Base-by-base conservation (phyloP, 2,797 vertebrate species). In the Enteromius treurensis region DNA sequence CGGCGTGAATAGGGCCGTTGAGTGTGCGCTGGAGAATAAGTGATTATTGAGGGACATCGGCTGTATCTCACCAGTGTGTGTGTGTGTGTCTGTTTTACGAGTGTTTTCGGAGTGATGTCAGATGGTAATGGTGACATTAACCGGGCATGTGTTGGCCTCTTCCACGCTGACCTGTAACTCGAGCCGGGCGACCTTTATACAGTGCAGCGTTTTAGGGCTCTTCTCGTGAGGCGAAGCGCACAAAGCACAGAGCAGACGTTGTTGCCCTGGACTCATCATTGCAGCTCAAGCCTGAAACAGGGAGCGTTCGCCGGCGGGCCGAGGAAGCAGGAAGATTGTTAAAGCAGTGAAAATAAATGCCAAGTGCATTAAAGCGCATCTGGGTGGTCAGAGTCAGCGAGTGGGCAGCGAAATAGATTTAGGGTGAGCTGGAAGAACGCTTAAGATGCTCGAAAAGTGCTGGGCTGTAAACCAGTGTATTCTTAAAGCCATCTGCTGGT, bases 21-120 rank as follows among this genome's bases (percentile, higher is more conserved):
- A 82, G 55, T 51, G 84, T 81, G 71, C 26, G 73, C 42, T 45
- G 86, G 21, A 64, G 86, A 81, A 84, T 70, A 84, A 82, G 84
- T 68, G 75, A 49, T 79, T 65, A 49, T 87, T 81, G 55, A 68
- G 84, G 40, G 51, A 84, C 34, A 37, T 79, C 40, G 55, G 10
- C 51, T 81, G 62, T 60, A 55, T 71, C 69, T 26, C 7, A 29
- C 7, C 45, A 6, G 70, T 49, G 55, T 14, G 8, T 21, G 60
- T 78, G 74, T 87, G 45, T 83, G 84, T 88, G n/a, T n/a, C 75
- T 88, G 82, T 82, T 86, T 87, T 45, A 89, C 29, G 69, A 83
- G 80, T 89, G 88, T 89, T 89, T 87, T 85, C 51, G 53, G 70
- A 87, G 75, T 88, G 86, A 88, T 86, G 82, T 88, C 87, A 88